These are phyloP conservation scores for Nothoprocta perdicaria DNA, from an alignment of 2,113 vertebrate genomes.

Conservation along the genomic window DNA sequence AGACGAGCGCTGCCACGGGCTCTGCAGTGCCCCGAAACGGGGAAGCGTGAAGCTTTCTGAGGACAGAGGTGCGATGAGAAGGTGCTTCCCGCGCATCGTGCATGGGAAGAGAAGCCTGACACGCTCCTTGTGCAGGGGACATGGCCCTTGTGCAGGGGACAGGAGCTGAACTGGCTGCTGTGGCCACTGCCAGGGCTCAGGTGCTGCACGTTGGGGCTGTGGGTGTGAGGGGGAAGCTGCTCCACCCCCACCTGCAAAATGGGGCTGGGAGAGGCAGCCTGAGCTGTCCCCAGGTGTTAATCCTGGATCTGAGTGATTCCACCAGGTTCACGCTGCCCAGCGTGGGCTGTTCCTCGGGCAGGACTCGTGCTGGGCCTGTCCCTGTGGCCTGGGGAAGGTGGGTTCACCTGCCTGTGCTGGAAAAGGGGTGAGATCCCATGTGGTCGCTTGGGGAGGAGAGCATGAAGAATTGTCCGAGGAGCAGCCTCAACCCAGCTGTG, in stretches of 20 bases:
- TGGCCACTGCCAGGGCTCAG: neutral
- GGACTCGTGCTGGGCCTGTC: neutral
- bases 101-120: fast-evolving
- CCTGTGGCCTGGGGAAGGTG: neutral
- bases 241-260: fast-evolving
- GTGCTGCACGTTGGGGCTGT: fast-evolving
- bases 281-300: fast-evolving
- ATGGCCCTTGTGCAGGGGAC: neutral
- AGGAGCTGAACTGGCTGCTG: fast-evolving
- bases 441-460: fast-evolving
- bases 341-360: neutral
- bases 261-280: neutral
- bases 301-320: too few species aligned
- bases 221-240: neutral
- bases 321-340: too few species aligned
- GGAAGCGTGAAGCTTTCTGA: fast-evolving
- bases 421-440: neutral
- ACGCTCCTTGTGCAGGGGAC: too few species aligned
- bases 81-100: fast-evolving
- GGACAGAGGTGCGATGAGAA: neutral
- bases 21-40: fast-evolving
- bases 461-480: fast-evolving
- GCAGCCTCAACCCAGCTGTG: fast-evolving
- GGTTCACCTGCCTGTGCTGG: neutral
- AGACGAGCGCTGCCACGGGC: too few species aligned